Percentiles rank a stretch among this genome's conserved stretches.
Evolutionary conservation across 2,113 vertebrate species (phyloP).

Genomic region (Phylloscopus whistleri): DNA sequence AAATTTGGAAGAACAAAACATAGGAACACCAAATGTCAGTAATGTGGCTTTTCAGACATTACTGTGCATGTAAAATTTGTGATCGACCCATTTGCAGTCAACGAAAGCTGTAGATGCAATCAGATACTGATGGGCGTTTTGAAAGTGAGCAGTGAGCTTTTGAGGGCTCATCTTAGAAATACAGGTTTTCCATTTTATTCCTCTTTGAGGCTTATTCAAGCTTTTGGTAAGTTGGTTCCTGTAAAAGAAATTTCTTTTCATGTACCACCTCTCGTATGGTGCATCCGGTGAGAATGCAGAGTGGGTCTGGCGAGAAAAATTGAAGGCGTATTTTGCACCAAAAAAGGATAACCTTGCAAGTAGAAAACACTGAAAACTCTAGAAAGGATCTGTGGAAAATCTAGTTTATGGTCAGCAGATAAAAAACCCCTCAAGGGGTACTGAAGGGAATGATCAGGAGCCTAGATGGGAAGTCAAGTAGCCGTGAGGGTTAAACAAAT

Average conservation of each 20-base stretch:
- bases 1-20: neutral
- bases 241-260: conserved; percentile 54
- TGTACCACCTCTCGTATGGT: conserved; percentile 45
- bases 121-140: conserved; percentile 3
- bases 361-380: conserved; percentile 50
- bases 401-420: conserved; percentile 21
- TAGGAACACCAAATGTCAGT: neutral
- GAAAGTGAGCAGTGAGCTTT: neutral
- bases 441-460: conserved; percentile 34
- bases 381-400: conserved; percentile 41
- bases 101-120: neutral
- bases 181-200: conserved; percentile 8
- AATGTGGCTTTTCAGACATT: conserved; percentile 1
- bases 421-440: neutral
- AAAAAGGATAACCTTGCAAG: conserved; percentile 35
- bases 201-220: conserved; percentile 34
- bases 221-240: conserved; percentile 41
- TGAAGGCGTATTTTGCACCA: conserved; percentile 44
- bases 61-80: neutral
- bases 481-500: conserved; percentile 58
- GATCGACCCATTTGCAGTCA: neutral
- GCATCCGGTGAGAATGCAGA: conserved; percentile 67
- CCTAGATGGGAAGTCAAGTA: conserved; percentile 38
- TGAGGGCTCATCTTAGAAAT: conserved; percentile 25
- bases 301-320: conserved; percentile 51